Conservation (phyloP, 2,797 vertebrate species). For the Sciurus carolinensis region DNA sequence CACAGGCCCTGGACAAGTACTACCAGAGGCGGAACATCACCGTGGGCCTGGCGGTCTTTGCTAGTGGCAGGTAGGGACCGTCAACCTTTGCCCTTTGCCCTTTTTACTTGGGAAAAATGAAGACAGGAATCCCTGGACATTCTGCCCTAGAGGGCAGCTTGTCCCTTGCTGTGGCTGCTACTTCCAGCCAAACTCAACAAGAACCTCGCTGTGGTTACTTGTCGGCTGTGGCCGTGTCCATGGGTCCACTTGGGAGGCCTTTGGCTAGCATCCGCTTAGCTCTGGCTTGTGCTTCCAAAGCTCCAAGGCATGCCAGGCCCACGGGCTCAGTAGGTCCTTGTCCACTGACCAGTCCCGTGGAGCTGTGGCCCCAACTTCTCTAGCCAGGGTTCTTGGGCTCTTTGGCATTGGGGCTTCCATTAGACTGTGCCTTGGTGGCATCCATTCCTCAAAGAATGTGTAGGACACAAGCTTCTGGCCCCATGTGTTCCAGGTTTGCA, state of each 20-base stretch:
- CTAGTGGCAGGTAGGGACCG: constrained; percentile 87
- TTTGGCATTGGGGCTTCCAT: fast-evolving
- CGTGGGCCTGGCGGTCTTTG: constrained; percentile 87
- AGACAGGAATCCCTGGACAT: fast-evolving
- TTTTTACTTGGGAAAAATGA: too few relatives aligned
- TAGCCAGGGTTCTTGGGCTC: neutral
- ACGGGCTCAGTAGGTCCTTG: fast-evolving
- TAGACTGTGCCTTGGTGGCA: fast-evolving
- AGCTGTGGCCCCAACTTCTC: fast-evolving
- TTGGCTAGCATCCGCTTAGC: fast-evolving
- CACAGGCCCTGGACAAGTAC: constrained; percentile 72
- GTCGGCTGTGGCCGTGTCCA: neutral
- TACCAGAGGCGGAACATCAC: constrained; percentile 84
- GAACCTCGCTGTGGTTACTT: fast-evolving
- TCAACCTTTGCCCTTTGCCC: too few relatives aligned
- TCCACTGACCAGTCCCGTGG: fast-evolving
- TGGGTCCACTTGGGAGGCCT: neutral
- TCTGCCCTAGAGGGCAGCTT: neutral
- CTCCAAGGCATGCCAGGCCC: neutral
- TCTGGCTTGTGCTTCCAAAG: neutral
- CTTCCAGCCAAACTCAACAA: fast-evolving
- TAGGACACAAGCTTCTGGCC: fast-evolving
- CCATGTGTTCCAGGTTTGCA: neutral
- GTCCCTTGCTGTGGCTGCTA: neutral
- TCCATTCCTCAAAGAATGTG: fast-evolving